These are phyloP conservation scores for Rhynchotus rufescens DNA, from an alignment of 2,797 vertebrate species.

Conservation along the genomic window DNA sequence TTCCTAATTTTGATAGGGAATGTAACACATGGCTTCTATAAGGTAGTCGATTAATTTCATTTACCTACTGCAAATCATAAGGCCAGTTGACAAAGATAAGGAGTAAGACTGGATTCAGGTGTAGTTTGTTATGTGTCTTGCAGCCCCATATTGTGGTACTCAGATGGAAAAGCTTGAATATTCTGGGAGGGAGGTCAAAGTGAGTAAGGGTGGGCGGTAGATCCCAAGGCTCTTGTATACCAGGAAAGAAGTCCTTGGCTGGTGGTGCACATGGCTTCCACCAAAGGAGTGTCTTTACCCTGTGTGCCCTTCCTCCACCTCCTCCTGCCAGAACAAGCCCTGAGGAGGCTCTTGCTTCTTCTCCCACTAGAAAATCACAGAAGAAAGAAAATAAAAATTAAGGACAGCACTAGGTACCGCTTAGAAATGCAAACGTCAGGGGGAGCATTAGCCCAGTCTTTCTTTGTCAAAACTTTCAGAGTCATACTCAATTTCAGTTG, in stretches of 20 bases:
- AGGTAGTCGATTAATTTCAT: background rate
- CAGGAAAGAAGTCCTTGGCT: background rate
- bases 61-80: background rate
- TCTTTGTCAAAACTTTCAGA: background rate
- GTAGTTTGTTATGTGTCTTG: background rate
- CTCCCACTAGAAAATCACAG: background rate
- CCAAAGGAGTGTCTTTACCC: background rate
- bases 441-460: background rate
- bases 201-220: background rate
- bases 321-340: background rate
- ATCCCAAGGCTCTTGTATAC: background rate
- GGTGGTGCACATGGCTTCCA: background rate
- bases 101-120: background rate
- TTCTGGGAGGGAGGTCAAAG: background rate
- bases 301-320: background rate
- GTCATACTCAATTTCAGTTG: background rate
- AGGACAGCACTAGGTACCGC: background rate
- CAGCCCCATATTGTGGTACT: background rate
- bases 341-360: background rate
- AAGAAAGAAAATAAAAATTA: background rate
- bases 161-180: background rate
- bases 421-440: background rate
- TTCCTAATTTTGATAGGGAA: background rate
- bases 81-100: background rate
- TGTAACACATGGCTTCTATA: background rate